These are phyloP conservation scores for Gadus chalcogrammus DNA, from an alignment of 2,113 vertebrate species.

Conservation along the genomic window DNA sequence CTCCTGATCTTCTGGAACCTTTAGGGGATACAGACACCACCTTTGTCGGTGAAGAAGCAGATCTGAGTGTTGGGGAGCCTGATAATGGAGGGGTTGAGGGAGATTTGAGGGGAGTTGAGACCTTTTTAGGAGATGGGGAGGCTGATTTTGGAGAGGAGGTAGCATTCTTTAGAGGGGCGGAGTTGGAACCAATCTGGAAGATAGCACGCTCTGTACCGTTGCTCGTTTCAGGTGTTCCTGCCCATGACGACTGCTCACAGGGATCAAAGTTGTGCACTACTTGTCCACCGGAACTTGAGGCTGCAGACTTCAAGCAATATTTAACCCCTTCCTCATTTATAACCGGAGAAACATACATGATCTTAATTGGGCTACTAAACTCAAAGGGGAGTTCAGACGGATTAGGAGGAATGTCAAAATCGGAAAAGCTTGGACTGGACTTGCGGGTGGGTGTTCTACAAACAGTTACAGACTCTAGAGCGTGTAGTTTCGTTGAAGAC, in stretches of 20 bases:
- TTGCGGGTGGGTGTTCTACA: constrained; percentile 20
- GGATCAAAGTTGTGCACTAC: constrained; percentile 66
- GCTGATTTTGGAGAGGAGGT: constrained; percentile 18
- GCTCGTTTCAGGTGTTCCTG: constrained; percentile 39
- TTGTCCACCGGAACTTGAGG: constrained; percentile 59
- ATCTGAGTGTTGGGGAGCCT: constrained; percentile 24
- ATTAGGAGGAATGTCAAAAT: constrained; percentile 35
- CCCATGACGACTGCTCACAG: constrained; percentile 69
- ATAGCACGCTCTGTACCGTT: constrained; percentile 24
- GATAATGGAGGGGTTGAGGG: constrained; percentile 20
- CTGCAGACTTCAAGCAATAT: constrained; percentile 85
- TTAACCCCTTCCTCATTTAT: constrained; percentile 82
- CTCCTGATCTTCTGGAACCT: constrained; percentile 45
- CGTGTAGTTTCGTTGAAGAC: constrained; percentile 37
- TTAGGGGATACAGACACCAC: constrained; percentile 44
- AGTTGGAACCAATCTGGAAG: constrained; percentile 17
- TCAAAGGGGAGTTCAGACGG: constrained; percentile 40
- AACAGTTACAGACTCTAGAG: constrained; percentile 2
- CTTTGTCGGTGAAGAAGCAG: constrained; percentile 25
- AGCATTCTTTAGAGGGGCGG: constrained; percentile 11
- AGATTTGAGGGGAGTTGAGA: constrained; percentile 8
- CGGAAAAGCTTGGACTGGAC: background rate
- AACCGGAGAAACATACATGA: constrained; percentile 92
- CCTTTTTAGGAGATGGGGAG: background rate
- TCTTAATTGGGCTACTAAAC: constrained; percentile 90